Conservation (phyloP, 2,113 vertebrate species). For the Hydrochoerus hydrochaeris region DNA sequence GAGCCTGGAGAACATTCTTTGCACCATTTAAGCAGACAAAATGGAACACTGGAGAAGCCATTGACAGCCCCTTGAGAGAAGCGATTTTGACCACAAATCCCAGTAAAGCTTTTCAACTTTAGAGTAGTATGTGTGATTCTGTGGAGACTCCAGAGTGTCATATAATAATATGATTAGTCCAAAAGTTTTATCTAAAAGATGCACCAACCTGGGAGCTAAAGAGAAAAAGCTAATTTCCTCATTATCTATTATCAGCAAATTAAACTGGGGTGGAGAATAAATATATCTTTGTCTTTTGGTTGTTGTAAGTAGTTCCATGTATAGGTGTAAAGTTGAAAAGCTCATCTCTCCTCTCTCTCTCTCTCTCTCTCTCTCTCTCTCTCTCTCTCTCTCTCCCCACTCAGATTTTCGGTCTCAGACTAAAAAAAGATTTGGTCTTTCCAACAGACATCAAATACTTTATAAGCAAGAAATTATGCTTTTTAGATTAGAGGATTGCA, state of each 20-base stretch:
- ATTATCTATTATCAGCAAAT: slow-evolving; percentile 32
- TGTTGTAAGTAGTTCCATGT: background rate
- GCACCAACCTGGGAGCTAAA: background rate
- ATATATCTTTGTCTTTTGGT: slow-evolving; percentile 26
- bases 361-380: no score
- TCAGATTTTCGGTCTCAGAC: background rate
- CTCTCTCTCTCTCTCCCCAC: no score
- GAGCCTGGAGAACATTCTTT: background rate
- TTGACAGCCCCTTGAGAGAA: background rate
- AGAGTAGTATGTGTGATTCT: background rate
- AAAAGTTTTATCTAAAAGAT: background rate
- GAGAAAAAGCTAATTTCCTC: slow-evolving; percentile 32
- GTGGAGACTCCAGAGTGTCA: background rate
- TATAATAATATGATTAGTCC: background rate
- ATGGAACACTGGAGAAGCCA: background rate
- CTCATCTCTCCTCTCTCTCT: no score
- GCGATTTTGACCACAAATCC: background rate
- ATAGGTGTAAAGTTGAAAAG: background rate
- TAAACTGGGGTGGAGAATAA: background rate
- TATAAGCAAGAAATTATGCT: background rate
- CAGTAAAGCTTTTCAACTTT: background rate
- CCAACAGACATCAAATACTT: background rate
- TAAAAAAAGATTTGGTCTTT: background rate
- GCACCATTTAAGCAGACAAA: background rate
- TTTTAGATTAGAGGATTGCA: no score